Percentiles rank a stretch among this genome's conserved stretches.
Evolutionary conservation across 2,888 invertebrate species (phyloP).

Genomic region (Drosophila paranaensis): DNA sequence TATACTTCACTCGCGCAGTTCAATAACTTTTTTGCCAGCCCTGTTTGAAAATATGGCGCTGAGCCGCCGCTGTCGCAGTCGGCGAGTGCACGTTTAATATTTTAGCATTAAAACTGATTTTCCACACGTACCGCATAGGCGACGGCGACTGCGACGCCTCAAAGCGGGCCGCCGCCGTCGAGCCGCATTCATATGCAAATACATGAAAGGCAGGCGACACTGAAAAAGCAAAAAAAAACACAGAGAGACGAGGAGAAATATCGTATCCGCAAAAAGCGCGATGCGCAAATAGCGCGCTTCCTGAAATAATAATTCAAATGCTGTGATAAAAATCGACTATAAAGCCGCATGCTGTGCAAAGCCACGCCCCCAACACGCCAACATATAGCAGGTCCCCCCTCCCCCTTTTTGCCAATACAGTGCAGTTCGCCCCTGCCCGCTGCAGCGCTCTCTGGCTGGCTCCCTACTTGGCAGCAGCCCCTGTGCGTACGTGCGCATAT

Average conservation of each 20-base stretch:
- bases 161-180: conserved; percentile 56
- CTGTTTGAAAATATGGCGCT: conserved; percentile 1
- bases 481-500: conserved; percentile 83
- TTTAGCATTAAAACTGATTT: conserved; percentile 78
- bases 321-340: conserved; percentile 81
- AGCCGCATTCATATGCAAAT: conserved; percentile 80
- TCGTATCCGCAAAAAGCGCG: conserved; percentile 80
- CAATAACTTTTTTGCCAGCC: not conserved
- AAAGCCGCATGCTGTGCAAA: conserved; percentile 72
- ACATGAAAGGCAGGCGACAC: conserved; percentile 62
- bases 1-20: not conserved
- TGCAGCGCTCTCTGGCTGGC: not conserved
- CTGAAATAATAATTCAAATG: conserved; percentile 84
- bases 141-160: conserved; percentile 40
- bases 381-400: conserved; percentile 27
- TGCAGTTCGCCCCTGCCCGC: conserved; percentile 48
- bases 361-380: conserved; percentile 50
- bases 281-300: conserved; percentile 83
- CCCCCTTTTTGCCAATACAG: conserved; percentile 34
- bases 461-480: conserved; percentile 49
- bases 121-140: conserved; percentile 70
- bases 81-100: conserved; percentile 67
- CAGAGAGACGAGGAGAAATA: conserved; percentile 24
- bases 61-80: conserved; percentile 17
- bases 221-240: not conserved